Evolutionary conservation across 2,888 invertebrate species (phyloP).

Genomic region (Odontothrips loti): DNA sequence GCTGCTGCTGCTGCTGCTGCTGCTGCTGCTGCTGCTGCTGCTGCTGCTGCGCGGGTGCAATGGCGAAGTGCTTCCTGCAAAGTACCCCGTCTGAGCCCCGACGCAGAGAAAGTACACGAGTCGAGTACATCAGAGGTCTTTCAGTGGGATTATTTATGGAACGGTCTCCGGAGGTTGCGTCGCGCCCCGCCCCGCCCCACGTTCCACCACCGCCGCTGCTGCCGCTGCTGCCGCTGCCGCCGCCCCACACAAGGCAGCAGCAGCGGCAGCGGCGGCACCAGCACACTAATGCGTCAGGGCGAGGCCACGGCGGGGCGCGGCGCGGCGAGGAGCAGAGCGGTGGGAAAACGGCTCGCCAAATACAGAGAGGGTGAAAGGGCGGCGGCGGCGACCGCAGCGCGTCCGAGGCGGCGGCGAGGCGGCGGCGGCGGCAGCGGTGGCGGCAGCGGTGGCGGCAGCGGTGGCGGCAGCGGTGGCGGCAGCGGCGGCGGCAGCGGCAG

Average conservation of each 20-base stretch:
- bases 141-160: slow-evolving; percentile 18
- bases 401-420: neutral
- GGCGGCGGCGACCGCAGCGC: neutral
- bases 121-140: slow-evolving; percentile 1
- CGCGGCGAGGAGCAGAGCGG: neutral
- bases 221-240: neutral
- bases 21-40: neutral
- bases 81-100: neutral
- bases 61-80: neutral
- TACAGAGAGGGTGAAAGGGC: neutral
- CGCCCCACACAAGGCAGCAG: no score
- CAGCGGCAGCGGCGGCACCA: no score
- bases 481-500: no score
- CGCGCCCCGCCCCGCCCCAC: neutral
- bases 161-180: neutral
- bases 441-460: no score
- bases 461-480: no score
- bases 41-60: neutral
- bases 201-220: neutral
- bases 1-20: neutral
- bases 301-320: neutral
- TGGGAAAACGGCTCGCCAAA: no score
- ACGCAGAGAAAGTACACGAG: neutral
- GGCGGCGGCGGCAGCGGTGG: no score
- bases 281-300: no score